phyloP scores from a whole-genome alignment of 2,113 vertebrate species.

The Hystrix brachyura region DNA sequence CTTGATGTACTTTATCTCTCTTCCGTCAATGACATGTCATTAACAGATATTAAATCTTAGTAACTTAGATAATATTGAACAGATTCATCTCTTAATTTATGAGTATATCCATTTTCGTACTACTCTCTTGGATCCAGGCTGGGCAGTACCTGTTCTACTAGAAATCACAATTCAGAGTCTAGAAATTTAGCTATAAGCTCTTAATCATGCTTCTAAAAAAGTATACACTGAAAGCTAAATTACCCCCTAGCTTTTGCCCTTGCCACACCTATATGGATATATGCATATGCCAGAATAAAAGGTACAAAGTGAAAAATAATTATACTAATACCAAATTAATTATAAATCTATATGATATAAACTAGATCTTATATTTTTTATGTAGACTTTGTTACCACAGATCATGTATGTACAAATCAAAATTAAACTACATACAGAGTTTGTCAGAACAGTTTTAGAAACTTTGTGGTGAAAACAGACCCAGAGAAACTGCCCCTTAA shows the following conservation, averaged over 20 bases:
- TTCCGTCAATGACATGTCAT: background rate
- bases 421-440: background rate
- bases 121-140: background rate
- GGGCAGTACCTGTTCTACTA: background rate
- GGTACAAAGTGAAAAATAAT: background rate
- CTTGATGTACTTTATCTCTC: background rate
- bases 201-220: background rate
- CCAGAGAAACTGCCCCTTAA: background rate
- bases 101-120: background rate
- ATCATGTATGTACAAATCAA: background rate
- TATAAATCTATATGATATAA: background rate
- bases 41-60: background rate
- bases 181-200: background rate
- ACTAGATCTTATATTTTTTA: background rate
- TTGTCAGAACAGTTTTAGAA: background rate
- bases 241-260: background rate
- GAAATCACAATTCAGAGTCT: background rate
- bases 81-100: conserved; percentile 1
- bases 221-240: background rate
- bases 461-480: background rate
- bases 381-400: background rate
- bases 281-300: background rate
- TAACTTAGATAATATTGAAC: background rate
- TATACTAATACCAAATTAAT: background rate
- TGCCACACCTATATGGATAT: background rate